phyloP scores from a whole-genome alignment of 2,888 invertebrate species.

The Elmis aenea region DNA sequence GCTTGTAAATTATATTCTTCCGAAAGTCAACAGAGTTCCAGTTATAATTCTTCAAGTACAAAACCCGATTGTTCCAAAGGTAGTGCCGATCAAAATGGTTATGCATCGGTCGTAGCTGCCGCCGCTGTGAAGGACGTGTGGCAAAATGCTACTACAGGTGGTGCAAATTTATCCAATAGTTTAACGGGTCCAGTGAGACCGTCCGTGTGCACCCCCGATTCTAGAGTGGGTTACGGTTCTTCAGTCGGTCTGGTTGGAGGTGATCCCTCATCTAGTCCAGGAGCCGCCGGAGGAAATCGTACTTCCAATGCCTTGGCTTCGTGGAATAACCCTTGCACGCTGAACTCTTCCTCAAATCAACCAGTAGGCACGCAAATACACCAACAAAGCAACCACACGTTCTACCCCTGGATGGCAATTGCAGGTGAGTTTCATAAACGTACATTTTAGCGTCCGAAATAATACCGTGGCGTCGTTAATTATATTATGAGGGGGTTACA shows the following conservation, averaged over 20 bases:
- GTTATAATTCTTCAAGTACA: slow-evolving; percentile 52
- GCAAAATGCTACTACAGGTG: slow-evolving; percentile 64
- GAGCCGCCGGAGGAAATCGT: slow-evolving; percentile 54
- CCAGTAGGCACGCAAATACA: slow-evolving; percentile 77
- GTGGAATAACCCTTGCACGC: slow-evolving; percentile 85
- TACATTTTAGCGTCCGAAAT: no score
- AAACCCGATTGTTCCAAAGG: slow-evolving; percentile 77
- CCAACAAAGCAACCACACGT: slow-evolving; percentile 89
- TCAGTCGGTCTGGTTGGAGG: slow-evolving; percentile 67
- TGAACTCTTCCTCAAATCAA: slow-evolving; percentile 76
- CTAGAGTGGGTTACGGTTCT: slow-evolving; percentile 70
- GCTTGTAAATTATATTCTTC: slow-evolving; percentile 73
- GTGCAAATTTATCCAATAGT: slow-evolving; percentile 59
- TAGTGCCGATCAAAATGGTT: slow-evolving; percentile 55
- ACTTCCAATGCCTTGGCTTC: slow-evolving; percentile 60
- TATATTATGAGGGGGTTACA: no score
- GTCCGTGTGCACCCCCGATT: slow-evolving; percentile 86
- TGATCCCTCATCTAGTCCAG: slow-evolving; percentile 71
- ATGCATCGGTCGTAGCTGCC: slow-evolving; percentile 66
- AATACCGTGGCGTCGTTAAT: no score
- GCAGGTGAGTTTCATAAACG: slow-evolving; percentile 82
- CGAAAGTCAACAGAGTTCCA: slow-evolving; percentile 56
- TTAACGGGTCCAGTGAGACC: slow-evolving; percentile 68
- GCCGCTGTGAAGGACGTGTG: slow-evolving; percentile 59
- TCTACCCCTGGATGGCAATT: slow-evolving; percentile 98